Conservation (phyloP, 2,113 vertebrate genomes). For the Brachyistius frenatus region DNA sequence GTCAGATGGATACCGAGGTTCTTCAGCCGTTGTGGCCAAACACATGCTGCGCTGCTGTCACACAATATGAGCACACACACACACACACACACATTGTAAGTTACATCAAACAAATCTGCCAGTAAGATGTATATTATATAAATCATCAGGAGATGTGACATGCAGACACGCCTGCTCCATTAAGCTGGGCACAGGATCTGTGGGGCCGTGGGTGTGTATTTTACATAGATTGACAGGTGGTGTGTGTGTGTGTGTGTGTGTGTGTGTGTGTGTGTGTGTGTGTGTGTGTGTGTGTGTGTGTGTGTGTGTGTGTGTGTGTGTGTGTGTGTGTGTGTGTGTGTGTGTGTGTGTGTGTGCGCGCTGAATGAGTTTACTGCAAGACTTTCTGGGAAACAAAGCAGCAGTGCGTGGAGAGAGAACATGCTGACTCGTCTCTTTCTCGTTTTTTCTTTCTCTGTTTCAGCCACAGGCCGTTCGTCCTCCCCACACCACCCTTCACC, state of each 20-base stretch:
- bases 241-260: constrained; percentile 6
- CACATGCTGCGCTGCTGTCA: constrained; percentile 1
- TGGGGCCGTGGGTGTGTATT: background rate
- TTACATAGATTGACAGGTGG: background rate
- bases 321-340: constrained; percentile 8
- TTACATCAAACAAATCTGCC: too few species aligned
- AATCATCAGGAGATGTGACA: background rate
- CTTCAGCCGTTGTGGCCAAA: background rate
- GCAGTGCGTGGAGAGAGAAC: constrained; percentile 50
- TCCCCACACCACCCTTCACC: constrained; percentile 66
- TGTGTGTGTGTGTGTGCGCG: constrained; percentile 7
- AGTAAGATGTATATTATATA: background rate
- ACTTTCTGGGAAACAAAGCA: constrained; percentile 69
- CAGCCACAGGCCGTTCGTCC: constrained; percentile 75
- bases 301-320: constrained; percentile 13
- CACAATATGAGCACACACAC: background rate
- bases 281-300: constrained; percentile 12
- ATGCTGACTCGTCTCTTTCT: constrained; percentile 4
- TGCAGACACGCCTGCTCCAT: background rate
- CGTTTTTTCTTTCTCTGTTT: constrained; percentile 79
- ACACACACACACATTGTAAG: too few species aligned
- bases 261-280: constrained; percentile 7
- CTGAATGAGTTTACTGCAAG: background rate
- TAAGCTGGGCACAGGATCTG: background rate
- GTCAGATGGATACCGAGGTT: background rate